A percentile compares a stretch with the other conserved stretches of the same genome.
phyloP scores from a whole-genome alignment of 2,888 invertebrate species.

The Chrysotoxum bicinctum region DNA sequence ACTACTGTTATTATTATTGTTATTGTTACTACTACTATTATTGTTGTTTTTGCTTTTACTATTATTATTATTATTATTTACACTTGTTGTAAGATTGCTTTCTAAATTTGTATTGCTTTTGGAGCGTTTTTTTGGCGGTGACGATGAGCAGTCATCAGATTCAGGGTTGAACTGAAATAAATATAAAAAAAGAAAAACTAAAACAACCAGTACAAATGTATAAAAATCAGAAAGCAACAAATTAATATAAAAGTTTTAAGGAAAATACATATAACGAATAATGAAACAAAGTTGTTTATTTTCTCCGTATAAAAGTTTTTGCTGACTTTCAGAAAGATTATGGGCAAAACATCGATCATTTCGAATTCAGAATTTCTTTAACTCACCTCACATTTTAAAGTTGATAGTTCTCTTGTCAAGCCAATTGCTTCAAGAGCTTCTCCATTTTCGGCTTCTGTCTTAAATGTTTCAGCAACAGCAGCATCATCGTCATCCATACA shows the following conservation, averaged over 20 bases:
- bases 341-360: background rate
- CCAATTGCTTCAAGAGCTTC: conserved; percentile 14
- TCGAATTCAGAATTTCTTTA: no score
- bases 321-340: no score
- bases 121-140: conserved; percentile 74
- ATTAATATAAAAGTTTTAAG: background rate
- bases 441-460: conserved; percentile 1
- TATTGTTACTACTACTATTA: conserved; percentile 41
- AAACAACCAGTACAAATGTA: background rate
- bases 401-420: conserved; percentile 18
- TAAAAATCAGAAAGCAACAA: background rate
- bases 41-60: conserved; percentile 74
- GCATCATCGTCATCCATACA: conserved; percentile 21
- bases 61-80: conserved; percentile 44
- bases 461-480: conserved; percentile 8
- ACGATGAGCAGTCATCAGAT: conserved; percentile 70
- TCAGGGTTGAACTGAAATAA: conserved; percentile 56
- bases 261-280: no score
- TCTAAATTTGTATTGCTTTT: conserved; percentile 67
- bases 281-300: no score
- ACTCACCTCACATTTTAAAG: conserved; percentile 44
- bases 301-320: no score
- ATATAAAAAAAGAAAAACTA: background rate
- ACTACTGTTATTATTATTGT: conserved; percentile 3
- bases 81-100: conserved; percentile 55